These are phyloP conservation scores for Geotrupes spiniger DNA, from an alignment of 2,888 invertebrate genomes.

Conservation along the genomic window DNA sequence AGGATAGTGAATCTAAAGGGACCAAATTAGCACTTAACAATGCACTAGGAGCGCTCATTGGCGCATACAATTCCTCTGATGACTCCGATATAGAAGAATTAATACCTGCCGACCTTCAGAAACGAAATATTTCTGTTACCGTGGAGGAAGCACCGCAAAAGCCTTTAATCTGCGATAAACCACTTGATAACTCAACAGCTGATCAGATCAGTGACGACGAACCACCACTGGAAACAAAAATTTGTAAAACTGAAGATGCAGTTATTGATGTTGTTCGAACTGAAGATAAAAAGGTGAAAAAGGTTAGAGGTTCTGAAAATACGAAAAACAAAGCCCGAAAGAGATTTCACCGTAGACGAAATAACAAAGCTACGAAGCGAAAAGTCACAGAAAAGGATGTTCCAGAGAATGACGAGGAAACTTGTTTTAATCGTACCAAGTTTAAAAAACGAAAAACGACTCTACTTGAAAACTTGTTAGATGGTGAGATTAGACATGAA, in stretches of 20 bases:
- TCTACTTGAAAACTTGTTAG: conserved; percentile 69
- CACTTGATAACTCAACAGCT: neutral
- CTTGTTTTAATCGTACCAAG: conserved; percentile 24
- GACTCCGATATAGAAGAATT: conserved; percentile 41
- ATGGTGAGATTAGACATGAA: conserved; percentile 78
- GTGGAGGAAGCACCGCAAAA: no score
- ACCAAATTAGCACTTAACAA: conserved; percentile 47
- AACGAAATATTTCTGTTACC: no score
- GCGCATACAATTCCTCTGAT: conserved; percentile 58
- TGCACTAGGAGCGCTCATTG: conserved; percentile 57
- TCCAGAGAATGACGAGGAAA: conserved; percentile 14
- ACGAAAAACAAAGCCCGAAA: conserved; percentile 25
- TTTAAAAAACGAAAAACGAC: conserved; percentile 52
- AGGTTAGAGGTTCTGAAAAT: conserved; percentile 10
- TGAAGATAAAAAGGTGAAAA: neutral
- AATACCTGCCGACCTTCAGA: neutral
- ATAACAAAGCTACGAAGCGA: conserved; percentile 3
- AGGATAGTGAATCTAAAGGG: conserved; percentile 10
- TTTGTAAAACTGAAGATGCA: conserved; percentile 35
- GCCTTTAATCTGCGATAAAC: conserved; percentile 7
- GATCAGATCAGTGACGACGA: conserved; percentile 45
- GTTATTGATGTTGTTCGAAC: conserved; percentile 18
- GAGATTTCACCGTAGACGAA: conserved; percentile 33
- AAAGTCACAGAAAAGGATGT: neutral
- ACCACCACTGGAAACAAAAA: conserved; percentile 54